Percentiles rank a stretch among this genome's conserved stretches.
Conservation (phyloP, 2,113 vertebrate species). For the Ochotona curzoniae region DNA sequence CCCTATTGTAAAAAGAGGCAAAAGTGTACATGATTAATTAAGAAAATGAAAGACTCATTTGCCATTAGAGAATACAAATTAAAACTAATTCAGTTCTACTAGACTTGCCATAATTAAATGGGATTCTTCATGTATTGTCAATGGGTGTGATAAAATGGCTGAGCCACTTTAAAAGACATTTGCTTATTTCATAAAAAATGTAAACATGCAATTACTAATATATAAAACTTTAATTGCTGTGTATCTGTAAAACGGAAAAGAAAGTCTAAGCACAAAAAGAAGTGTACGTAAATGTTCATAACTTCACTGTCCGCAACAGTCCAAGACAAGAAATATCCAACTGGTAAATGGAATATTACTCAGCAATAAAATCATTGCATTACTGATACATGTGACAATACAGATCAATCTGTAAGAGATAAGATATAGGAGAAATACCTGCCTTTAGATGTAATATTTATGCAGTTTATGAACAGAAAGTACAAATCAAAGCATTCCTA, state of each 20-base stretch:
- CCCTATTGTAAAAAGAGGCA: background rate
- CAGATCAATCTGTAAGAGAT: background rate
- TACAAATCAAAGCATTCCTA: background rate
- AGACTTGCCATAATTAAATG: background rate
- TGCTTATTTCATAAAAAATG: background rate
- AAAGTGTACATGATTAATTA: background rate
- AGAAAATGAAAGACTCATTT: background rate
- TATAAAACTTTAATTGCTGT: background rate
- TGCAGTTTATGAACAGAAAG: background rate
- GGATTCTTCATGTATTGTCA: background rate
- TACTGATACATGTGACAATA: background rate
- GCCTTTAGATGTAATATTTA: background rate
- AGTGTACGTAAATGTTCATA: background rate
- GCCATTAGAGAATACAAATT: background rate
- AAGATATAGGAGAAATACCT: background rate
- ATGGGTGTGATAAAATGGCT: background rate
- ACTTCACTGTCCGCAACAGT: background rate
- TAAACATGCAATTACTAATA: background rate
- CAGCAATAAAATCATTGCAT: background rate
- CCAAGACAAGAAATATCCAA: background rate
- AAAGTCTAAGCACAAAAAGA: background rate
- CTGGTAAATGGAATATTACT: background rate
- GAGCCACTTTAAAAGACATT: background rate
- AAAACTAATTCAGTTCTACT: background rate
- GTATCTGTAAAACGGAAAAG: background rate